Base-by-base conservation (phyloP, 2,888 invertebrate species). In the Cataglyphis livida region DNA sequence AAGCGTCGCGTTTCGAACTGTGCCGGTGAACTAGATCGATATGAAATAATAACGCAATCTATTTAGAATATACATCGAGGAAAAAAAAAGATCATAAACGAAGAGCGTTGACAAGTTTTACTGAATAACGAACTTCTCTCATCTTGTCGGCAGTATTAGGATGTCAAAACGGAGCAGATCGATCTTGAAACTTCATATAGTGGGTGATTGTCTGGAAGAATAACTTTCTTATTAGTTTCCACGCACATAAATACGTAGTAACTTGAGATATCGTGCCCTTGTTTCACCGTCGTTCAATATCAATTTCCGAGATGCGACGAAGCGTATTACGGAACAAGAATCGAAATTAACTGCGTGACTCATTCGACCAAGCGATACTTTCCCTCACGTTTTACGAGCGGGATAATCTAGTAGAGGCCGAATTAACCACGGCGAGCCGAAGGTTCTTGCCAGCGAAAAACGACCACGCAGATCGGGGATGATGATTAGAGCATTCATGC, bases 331-430 rank as follows among this genome's bases (percentile, higher is more conserved):
- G 44, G 54, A 81, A 44, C 48, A 41, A 64, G 48, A 65, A 73
- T 81, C 51, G 18, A 18, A 76, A 68, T 75, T 65, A 84, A n/a
- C 44, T 57, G 83, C 70, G 83, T 44, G 71, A 59, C 44, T 79
- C 71, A 79, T 59, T 71, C 71, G 59, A 12, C 59, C 71, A 38
- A 35, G 44, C 6, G 78, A 25, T 57, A 41, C 28, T 71, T 25
- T 70, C 71, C 25, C 59, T 79, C 78, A 44, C 59, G 71, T 79
- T 79, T 79, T 41, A 79, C 44, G 38, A 59, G 71, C 18, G 25
- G 18, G 12, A 44, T 59, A 59, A 79, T 70, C 71, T 48, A 35
- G 76, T 32, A 3, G 59, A 59, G 44, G 25, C 59, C 15, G 44
- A 70, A 70, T 70, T 70, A 78, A 70, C 57, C n/a, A 38, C 68